Evolutionary conservation across 1,140 invertebrate species (phyloP), one percentile per base, ranked within the genome.

Genomic region (Carposina sasakii): DNA sequence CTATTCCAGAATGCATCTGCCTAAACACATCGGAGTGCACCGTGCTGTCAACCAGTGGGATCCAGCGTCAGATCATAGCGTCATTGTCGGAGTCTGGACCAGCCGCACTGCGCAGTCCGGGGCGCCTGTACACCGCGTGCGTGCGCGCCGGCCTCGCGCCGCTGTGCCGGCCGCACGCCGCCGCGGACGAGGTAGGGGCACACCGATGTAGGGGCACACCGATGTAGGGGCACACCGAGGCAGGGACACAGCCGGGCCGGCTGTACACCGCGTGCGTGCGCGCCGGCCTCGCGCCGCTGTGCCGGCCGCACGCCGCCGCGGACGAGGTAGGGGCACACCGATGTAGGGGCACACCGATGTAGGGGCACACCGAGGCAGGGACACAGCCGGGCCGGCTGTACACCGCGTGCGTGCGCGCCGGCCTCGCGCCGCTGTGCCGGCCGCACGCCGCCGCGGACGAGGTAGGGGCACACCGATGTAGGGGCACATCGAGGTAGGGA

Each of bases 331-430:
- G n/a, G n/a, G n/a, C n/a, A n/a, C n/a, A n/a, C n/a, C n/a, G n/a
- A n/a, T n/a, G n/a, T n/a, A n/a, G n/a, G n/a, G n/a, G n/a, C n/a
- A n/a, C n/a, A n/a, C n/a, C n/a, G n/a, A n/a, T n/a, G n/a, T n/a
- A n/a, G n/a, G n/a, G n/a, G n/a, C n/a, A n/a, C n/a, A n/a, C n/a
- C n/a, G n/a, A n/a, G n/a, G n/a, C n/a, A n/a, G n/a, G n/a, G n/a
- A n/a, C n/a, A n/a, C n/a, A n/a, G n/a, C 94, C 94, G 0, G 78
- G 85, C 3, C 85, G 90, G 36, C 60, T 91, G 17, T 91, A 90
- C 77, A 76, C 87, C 42, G 76, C 88, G 42, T 90, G 90, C 75
- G 50, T 89, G 19, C 59, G 84, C 15, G 85, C 90, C 22, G 92
- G 92, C 0, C 72, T 96, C 3, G 65, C 88, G 34, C 90, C 92